Evolutionary conservation across 2,113 vertebrate genomes (phyloP), one percentile per base, ranked within the genome.

Genomic region (Melospiza georgiana): DNA sequence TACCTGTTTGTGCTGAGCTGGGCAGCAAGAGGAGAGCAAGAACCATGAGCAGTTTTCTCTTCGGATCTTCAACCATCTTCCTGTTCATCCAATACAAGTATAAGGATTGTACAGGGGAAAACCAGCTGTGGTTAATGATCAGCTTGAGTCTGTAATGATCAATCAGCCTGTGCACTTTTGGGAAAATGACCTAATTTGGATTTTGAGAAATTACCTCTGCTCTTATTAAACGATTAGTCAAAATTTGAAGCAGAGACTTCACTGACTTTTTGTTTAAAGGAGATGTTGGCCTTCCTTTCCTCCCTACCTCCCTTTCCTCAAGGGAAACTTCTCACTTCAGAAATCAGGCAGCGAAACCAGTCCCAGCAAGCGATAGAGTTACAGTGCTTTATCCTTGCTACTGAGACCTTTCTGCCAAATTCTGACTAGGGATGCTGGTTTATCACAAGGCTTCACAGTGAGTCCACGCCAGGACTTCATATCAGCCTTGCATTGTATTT

Each of bases 1-100:
- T 97, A 97, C 97, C 97, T 96, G 93, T 35, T 68, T 62, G 74
- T 59, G 74, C 61, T 59, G 84, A 81, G 74, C 76, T 73, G 88
- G 93, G 69, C 66, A 97, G 65, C 16, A 83, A 61, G n/a, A 92
- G 43, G 57, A 88, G 39, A 39, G 80, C 51, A 61, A 93, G 39
- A 72, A 84, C 58, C 23, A 48, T 0, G 13, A 89, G 30, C 5
- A 2, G 39, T 57, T 85, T 81, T 49, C 48, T 93, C 46, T 90
- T 79, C 10, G 0, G 79, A 79, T 69, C 68, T 20, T 62, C 54
- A 66, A 28, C 67, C 92, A 96, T 96, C 54, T 89, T 94, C 74
- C 25, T 73, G 23, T 39, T 83, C 16, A 3, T 63, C 76, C 54
- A n/a, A 12, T 51, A 33, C 31, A 72, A 35, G 23, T 66, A 71